Percentiles rank a stretch among this genome's conserved stretches.
These are phyloP conservation scores for Pteromalus puparum DNA, from an alignment of 1,140 invertebrate genomes.

Conservation along the genomic window DNA sequence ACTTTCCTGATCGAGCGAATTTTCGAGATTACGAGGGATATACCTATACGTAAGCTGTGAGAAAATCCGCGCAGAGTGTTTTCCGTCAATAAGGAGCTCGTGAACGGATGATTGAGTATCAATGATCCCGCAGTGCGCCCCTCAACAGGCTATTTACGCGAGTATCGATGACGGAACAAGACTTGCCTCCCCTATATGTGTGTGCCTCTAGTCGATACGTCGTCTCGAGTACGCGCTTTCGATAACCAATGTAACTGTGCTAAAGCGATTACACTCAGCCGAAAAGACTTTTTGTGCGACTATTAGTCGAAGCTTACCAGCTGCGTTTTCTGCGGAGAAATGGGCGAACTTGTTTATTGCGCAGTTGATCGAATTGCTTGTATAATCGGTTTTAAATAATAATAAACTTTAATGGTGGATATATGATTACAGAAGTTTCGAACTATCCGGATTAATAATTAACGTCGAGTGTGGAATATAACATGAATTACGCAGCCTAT, in stretches of 20 bases:
- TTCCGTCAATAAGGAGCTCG: constrained; percentile 65
- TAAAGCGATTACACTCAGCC: constrained; percentile 38
- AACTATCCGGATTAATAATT: not conserved
- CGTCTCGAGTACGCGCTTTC: constrained; percentile 59
- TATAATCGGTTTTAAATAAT: not conserved
- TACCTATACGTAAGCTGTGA: constrained; percentile 58
- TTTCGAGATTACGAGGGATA: constrained; percentile 61
- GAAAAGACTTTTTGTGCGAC: not conserved
- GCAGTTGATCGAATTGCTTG: too few species aligned
- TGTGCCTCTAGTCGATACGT: constrained; percentile 8
- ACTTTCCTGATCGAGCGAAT: constrained; percentile 65
- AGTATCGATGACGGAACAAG: constrained; percentile 64
- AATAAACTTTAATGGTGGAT: too few species aligned
- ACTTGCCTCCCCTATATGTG: constrained; percentile 31
- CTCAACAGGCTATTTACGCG: constrained; percentile 44
- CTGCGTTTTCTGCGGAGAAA: not conserved
- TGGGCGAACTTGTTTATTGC: too few species aligned
- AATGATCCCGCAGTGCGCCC: constrained; percentile 67
- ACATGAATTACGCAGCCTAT: not conserved
- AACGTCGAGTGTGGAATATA: too few species aligned
- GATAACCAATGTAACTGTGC: constrained; percentile 56
- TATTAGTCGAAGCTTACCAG: not conserved
- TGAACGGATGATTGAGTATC: constrained; percentile 72
- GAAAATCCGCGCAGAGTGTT: constrained; percentile 64
- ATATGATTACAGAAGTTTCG: not conserved